Evolutionary conservation across 2,113 vertebrate genomes (phyloP).

Genomic region (Cygnus atratus): DNA sequence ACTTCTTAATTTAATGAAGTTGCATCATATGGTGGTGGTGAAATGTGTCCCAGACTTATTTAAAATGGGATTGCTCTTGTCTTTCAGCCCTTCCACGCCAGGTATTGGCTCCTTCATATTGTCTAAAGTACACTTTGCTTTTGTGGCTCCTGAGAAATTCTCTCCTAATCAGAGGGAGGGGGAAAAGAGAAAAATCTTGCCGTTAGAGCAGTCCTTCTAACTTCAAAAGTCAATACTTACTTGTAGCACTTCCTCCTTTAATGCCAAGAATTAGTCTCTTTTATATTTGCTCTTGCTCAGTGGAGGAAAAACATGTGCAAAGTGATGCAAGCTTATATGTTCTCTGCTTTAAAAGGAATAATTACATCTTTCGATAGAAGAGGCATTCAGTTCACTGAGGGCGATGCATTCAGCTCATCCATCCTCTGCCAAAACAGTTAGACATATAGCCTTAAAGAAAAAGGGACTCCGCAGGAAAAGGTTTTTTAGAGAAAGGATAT

Average conservation of each 20-base stretch:
- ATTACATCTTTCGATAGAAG: slow-evolving; percentile 53
- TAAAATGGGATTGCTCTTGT: not conserved
- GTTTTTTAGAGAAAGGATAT: slow-evolving; percentile 58
- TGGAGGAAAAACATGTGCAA: slow-evolving; percentile 59
- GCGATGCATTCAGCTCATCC: slow-evolving; percentile 54
- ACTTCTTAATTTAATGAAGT: slow-evolving; percentile 65
- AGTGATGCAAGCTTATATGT: slow-evolving; percentile 46
- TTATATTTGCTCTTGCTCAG: slow-evolving; percentile 60
- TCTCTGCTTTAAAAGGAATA: slow-evolving; percentile 45
- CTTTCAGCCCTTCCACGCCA: not conserved
- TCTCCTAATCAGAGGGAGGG: not conserved
- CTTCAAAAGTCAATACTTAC: slow-evolving; percentile 54
- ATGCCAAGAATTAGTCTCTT: slow-evolving; percentile 62
- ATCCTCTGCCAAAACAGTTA: slow-evolving; percentile 56
- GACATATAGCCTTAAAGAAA: slow-evolving; percentile 62
- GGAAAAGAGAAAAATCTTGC: not conserved
- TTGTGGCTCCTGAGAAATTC: not conserved
- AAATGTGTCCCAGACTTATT: slow-evolving; percentile 41
- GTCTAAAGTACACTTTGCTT: not conserved
- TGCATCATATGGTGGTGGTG: slow-evolving; percentile 49
- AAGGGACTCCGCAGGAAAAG: slow-evolving; percentile 54
- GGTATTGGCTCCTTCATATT: not conserved
- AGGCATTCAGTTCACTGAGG: slow-evolving; percentile 52
- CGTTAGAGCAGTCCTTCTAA: slow-evolving; percentile 22
- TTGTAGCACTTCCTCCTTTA: slow-evolving; percentile 55